Percentiles rank a stretch among this genome's conserved stretches.
phyloP scores from a whole-genome alignment of 2,113 vertebrate genomes.

The Brienomyrus longianalis region DNA sequence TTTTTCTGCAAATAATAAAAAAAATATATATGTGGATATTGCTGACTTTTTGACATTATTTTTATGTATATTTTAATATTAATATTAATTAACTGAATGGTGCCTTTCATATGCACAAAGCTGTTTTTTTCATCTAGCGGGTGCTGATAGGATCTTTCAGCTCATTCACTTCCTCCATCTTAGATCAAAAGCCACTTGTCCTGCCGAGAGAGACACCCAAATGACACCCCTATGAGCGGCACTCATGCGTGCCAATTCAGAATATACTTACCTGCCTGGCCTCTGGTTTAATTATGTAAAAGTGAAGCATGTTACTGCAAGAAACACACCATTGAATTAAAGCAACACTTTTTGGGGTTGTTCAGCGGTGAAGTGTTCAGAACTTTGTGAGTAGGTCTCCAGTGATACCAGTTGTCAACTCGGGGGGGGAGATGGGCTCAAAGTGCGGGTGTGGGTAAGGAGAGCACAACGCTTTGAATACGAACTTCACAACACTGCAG shows the following conservation, averaged over 20 bases:
- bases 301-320: not conserved
- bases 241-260: not conserved
- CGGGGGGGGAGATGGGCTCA: not conserved
- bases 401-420: not conserved
- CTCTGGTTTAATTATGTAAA: not conserved
- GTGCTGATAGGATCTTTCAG: not conserved
- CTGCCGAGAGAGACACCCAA: not conserved
- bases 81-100: not conserved
- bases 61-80: not conserved
- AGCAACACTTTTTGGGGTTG: not conserved
- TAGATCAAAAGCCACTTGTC: not conserved
- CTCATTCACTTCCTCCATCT: not conserved
- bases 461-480: not conserved
- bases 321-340: not conserved
- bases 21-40: not conserved
- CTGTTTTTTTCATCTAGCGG: not conserved
- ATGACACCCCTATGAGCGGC: not conserved
- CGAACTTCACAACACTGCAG: not conserved
- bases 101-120: not conserved
- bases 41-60: slow-evolving; percentile 1
- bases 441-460: not conserved
- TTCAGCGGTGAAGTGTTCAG: not conserved
- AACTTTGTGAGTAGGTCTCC: not conserved
- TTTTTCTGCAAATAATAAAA: not conserved
- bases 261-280: not conserved